These are phyloP conservation scores for Bombus superbus DNA, from an alignment of 1,140 invertebrate genomes.

Conservation along the genomic window DNA sequence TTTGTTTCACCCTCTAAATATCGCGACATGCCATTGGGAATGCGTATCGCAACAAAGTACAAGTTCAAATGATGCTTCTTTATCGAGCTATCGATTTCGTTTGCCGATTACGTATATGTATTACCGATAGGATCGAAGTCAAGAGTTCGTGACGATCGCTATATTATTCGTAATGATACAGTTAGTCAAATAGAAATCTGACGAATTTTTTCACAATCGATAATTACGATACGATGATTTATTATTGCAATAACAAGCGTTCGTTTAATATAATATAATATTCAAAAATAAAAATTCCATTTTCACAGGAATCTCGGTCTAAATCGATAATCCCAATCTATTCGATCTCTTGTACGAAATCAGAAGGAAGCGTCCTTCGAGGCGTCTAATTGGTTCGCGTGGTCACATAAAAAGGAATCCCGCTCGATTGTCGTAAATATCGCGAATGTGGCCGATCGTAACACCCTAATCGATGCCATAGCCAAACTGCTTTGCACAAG, in stretches of 20 bases:
- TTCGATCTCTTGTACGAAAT: neutral
- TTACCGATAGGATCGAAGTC: too few relatives aligned
- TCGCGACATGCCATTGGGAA: too few relatives aligned
- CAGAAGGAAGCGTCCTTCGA: neutral
- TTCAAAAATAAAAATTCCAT: neutral
- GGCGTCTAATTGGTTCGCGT: neutral
- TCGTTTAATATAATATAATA: too few relatives aligned
- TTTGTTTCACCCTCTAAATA: too few relatives aligned
- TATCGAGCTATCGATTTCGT: too few relatives aligned
- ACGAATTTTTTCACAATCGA: neutral
- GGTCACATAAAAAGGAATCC: constrained; percentile 35
- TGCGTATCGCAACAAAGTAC: too few relatives aligned
- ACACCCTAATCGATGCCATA: constrained; percentile 58
- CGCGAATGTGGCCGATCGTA: neutral
- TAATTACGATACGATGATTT: neutral
- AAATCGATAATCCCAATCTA: neutral
- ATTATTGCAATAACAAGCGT: too few relatives aligned
- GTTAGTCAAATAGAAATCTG: too few relatives aligned
- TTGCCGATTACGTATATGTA: too few relatives aligned
- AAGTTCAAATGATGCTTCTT: too few relatives aligned
- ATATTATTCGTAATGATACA: too few relatives aligned
- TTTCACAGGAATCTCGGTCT: neutral
- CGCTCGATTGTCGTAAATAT: constrained; percentile 30
- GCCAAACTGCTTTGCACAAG: constrained; percentile 22
- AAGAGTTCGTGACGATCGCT: too few relatives aligned